Evolutionary conservation across 2,113 vertebrate genomes (phyloP).

Genomic region (Stercorarius parasiticus): DNA sequence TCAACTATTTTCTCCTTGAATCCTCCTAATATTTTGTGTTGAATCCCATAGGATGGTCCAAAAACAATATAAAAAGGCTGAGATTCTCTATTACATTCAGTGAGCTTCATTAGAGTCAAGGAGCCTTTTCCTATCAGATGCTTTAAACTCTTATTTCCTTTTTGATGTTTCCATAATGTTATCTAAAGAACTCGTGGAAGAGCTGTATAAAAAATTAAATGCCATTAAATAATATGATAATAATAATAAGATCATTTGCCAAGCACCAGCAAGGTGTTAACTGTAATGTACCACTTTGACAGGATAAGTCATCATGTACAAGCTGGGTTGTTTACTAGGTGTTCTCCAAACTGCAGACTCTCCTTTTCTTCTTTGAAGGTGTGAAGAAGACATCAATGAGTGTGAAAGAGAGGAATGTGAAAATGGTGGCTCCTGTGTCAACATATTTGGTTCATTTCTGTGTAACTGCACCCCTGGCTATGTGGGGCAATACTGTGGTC

Average conservation of each 20-base stretch:
- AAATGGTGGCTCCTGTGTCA: conserved; percentile 90
- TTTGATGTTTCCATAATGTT: not conserved
- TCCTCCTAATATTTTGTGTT: not conserved
- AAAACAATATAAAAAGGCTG: not conserved
- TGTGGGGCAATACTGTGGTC: conserved; percentile 87
- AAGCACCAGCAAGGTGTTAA: not conserved
- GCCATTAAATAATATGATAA: not conserved
- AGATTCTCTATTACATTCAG: not conserved
- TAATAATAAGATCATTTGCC: not conserved
- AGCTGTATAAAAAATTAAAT: not conserved
- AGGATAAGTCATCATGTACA: not conserved
- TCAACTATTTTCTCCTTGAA: not conserved
- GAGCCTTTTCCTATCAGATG: not conserved
- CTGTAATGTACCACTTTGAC: not conserved
- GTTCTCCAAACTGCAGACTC: not conserved
- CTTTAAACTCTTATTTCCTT: not conserved
- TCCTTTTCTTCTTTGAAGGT: conserved; percentile 74
- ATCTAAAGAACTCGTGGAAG: not conserved
- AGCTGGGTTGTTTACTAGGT: not conserved
- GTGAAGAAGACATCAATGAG: conserved; percentile 92
- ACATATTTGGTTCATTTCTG: conserved; percentile 91
- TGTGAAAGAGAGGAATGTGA: conserved; percentile 92
- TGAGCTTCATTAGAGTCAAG: not conserved
- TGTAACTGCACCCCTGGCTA: conserved; percentile 95
- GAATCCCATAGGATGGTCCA: not conserved